phyloP scores from a whole-genome alignment of 2,113 vertebrate genomes.

The Syngnathus typhle region DNA sequence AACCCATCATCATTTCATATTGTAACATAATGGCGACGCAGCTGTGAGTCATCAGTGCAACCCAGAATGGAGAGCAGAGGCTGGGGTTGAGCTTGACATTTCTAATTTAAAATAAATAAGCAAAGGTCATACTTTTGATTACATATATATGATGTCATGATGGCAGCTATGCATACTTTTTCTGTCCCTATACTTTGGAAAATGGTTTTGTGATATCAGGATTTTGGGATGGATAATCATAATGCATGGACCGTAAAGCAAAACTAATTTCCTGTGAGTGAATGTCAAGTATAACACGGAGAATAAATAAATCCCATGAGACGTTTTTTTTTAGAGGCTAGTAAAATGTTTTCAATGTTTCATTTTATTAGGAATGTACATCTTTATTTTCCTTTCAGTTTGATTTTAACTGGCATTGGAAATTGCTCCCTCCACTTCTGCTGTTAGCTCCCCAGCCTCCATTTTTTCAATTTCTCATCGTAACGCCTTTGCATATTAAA shows the following conservation, averaged over 20 bases:
- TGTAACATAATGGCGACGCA: slow-evolving; percentile 8
- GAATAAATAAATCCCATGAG: too few relatives aligned
- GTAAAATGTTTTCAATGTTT: too few relatives aligned
- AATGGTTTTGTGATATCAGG: background rate
- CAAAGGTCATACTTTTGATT: slow-evolving; percentile 24
- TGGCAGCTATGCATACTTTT: slow-evolving; percentile 1
- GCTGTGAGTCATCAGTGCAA: slow-evolving; percentile 16
- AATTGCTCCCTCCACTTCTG: background rate
- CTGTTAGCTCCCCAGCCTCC: background rate
- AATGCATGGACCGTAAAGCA: too few relatives aligned
- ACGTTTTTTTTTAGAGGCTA: too few relatives aligned
- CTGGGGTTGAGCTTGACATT: slow-evolving; percentile 12
- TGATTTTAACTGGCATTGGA: slow-evolving; percentile 7
- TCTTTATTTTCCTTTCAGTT: background rate
- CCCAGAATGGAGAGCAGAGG: slow-evolving; percentile 11
- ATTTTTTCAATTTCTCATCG: slow-evolving; percentile 24
- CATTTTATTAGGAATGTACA: too few relatives aligned
- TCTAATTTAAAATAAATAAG: slow-evolving; percentile 23
- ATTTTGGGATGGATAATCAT: background rate
- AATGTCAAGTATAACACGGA: too few relatives aligned
- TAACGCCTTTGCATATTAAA: slow-evolving; percentile 14
- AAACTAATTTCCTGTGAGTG: too few relatives aligned
- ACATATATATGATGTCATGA: slow-evolving; percentile 37
- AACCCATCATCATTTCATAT: slow-evolving; percentile 12
- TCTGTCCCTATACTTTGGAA: background rate